phyloP scores from a whole-genome alignment of 2,113 vertebrate genomes.

The Rhizomys pruinosus region DNA sequence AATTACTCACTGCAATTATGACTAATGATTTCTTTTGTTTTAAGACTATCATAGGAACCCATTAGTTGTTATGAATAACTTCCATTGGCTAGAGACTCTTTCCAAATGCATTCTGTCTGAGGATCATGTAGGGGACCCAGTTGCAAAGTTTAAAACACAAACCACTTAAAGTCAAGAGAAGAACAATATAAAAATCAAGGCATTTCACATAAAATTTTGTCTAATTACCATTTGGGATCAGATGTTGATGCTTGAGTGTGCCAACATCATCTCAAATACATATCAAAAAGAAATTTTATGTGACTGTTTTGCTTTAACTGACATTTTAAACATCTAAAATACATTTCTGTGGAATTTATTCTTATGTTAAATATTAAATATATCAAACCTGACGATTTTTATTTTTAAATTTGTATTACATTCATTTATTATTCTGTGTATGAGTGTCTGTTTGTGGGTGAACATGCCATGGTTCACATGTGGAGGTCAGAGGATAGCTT shows the following conservation, averaged over 20 bases:
- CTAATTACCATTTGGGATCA: not conserved
- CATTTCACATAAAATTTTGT: not conserved
- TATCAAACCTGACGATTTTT: not conserved
- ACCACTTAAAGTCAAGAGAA: not conserved
- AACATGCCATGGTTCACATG: not conserved
- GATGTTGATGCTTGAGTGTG: not conserved
- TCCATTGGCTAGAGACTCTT: not conserved
- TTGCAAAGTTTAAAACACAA: not conserved
- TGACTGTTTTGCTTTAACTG: too few relatives aligned
- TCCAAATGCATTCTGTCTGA: not conserved
- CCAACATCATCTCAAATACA: not conserved
- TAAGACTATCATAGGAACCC: not conserved
- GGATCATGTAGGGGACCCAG: accelerated
- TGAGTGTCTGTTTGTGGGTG: not conserved
- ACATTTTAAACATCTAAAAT: not conserved
- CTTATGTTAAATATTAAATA: not conserved
- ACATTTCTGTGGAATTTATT: not conserved
- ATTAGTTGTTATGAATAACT: not conserved
- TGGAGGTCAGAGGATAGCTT: not conserved
- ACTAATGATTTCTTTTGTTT: not conserved
- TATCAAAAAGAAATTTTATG: not conserved
- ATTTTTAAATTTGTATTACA: not conserved
- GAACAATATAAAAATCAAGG: not conserved
- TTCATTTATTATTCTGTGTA: not conserved
- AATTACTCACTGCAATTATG: not conserved